Percentiles rank a stretch among this genome's conserved stretches.
Conservation (phyloP, 2,888 invertebrate genomes). For the Gandaritis pyraliata region DNA sequence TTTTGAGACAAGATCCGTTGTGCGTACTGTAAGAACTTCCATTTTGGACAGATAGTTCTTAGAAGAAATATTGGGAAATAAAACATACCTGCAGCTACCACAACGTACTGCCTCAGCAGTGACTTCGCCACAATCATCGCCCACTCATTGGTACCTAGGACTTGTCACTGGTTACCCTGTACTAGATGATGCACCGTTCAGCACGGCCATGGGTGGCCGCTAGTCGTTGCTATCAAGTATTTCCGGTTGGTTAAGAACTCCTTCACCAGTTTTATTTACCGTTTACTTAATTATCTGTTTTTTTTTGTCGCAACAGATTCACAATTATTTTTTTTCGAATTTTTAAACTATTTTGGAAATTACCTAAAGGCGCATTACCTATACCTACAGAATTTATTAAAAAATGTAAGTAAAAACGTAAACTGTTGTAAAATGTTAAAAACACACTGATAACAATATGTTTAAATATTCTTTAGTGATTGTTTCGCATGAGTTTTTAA, state of each 20-base stretch:
- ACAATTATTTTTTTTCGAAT: too few species aligned
- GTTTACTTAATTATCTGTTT: too few species aligned
- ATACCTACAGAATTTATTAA: too few species aligned
- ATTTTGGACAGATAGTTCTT: too few species aligned
- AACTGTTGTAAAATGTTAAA: background rate
- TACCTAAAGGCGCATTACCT: too few species aligned
- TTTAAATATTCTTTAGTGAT: background rate
- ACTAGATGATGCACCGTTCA: background rate
- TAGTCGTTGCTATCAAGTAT: background rate
- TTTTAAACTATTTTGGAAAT: too few species aligned
- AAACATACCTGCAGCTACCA: constrained; percentile 34
- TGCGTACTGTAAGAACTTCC: too few species aligned
- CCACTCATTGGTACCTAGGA: background rate
- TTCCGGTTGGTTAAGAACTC: too few species aligned
- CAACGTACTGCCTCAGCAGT: constrained; percentile 29
- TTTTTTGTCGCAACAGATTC: too few species aligned
- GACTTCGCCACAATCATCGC: constrained; percentile 23
- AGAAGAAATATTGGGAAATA: background rate
- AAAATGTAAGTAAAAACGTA: background rate
- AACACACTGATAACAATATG: background rate
- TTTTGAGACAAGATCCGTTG: too few species aligned
- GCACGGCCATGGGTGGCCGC: background rate
- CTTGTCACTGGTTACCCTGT: background rate
- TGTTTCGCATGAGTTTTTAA: background rate
- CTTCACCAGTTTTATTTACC: too few species aligned